Percentiles rank a stretch among this genome's conserved stretches.
phyloP scores from a whole-genome alignment of 2,113 vertebrate genomes.

The Archocentrus centrarchus region DNA sequence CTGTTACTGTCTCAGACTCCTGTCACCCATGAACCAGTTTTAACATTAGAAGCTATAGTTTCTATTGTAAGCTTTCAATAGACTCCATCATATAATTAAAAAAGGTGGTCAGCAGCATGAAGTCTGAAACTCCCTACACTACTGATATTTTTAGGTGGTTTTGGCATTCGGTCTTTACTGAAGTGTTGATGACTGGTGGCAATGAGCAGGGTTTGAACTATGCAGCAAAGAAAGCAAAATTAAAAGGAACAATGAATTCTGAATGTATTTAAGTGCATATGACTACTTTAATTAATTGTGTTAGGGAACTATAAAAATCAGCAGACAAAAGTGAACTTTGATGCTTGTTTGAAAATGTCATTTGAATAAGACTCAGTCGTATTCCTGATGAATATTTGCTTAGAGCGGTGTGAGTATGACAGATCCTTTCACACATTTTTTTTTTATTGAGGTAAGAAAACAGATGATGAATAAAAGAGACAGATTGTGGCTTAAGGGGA shows the following conservation, averaged over 20 bases:
- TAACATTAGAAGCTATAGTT: not conserved
- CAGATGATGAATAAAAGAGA: not conserved
- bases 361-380: not conserved
- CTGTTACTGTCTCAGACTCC: not conserved
- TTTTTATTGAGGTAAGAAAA: not conserved
- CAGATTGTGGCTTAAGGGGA: not conserved
- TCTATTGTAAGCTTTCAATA: not conserved
- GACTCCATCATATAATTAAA: not conserved
- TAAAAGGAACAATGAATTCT: not conserved
- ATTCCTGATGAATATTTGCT: not conserved
- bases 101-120: not conserved
- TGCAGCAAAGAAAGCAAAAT: not conserved
- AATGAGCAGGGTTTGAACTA: not conserved
- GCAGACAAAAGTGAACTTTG: too few relatives aligned
- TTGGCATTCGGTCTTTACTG: not conserved
- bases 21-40: not conserved
- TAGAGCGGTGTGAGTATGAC: not conserved
- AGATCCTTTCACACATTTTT: not conserved
- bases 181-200: not conserved
- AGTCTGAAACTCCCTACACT: not conserved
- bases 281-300: too few relatives aligned
- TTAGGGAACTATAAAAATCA: too few relatives aligned
- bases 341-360: not conserved
- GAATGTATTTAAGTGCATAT: not conserved
- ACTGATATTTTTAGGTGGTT: not conserved